Conservation (phyloP, 1,140 invertebrate species). For the Rhopalosiphum padi region DNA sequence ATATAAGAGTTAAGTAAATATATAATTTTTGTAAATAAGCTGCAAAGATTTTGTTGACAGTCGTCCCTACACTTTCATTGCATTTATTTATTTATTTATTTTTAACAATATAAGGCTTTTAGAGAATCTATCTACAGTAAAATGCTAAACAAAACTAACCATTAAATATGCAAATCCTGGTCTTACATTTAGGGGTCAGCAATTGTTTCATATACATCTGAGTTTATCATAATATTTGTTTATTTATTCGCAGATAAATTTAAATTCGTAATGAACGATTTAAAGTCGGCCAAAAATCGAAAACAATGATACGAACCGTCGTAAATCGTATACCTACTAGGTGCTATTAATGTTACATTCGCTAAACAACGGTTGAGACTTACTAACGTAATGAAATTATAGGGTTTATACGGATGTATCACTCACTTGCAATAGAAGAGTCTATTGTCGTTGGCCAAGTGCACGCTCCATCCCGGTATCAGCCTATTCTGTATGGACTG, state of each 20-base stretch:
- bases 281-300: not conserved
- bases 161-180: slow-evolving; percentile 35
- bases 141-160: not conserved
- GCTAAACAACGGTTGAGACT: not conserved
- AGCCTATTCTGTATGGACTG: slow-evolving; percentile 60
- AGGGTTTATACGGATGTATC: not conserved
- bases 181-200: slow-evolving; percentile 35
- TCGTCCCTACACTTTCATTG: no score
- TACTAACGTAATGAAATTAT: not conserved
- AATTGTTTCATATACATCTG: not conserved
- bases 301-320: not conserved
- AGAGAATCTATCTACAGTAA: not conserved
- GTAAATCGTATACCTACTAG: no score
- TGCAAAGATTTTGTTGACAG: not conserved
- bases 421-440: slow-evolving; percentile 85
- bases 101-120: not conserved
- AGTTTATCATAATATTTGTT: not conserved
- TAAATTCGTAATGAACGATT: not conserved
- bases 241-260: not conserved
- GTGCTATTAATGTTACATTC: not conserved
- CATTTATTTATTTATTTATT: not conserved
- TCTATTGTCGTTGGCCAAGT: slow-evolving; percentile 74
- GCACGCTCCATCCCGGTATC: slow-evolving; percentile 73
- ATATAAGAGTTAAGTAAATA: not conserved
- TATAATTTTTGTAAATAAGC: not conserved